These are phyloP conservation scores for Sylvia atricapilla DNA, from an alignment of 2,113 vertebrate genomes.

Conservation along the genomic window DNA sequence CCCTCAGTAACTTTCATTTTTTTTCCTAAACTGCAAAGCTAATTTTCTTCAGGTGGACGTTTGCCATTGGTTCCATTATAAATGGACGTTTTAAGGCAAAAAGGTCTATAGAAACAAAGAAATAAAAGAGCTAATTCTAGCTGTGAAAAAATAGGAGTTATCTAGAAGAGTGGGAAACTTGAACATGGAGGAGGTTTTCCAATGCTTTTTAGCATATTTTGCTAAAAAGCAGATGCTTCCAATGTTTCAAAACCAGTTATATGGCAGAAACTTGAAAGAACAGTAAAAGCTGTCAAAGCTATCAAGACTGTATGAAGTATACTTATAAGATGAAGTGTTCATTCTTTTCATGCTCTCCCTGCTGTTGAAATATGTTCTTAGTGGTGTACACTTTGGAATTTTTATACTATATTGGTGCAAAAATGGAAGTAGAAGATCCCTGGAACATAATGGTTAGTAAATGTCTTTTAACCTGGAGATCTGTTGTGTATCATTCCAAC, in stretches of 20 bases:
- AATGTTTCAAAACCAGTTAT: neutral
- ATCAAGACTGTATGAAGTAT: neutral
- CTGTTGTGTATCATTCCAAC: neutral
- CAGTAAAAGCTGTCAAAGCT: neutral
- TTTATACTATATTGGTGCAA: neutral
- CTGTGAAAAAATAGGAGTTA: neutral
- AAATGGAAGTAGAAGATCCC: neutral
- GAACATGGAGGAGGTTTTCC: neutral
- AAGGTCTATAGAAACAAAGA: neutral
- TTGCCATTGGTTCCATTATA: neutral
- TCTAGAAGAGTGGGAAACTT: neutral
- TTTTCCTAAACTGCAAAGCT: neutral
- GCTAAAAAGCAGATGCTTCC: conserved; percentile 17
- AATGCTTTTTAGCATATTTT: conserved; percentile 2
- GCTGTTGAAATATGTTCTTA: neutral
- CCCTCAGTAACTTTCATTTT: neutral
- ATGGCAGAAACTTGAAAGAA: conserved; percentile 16
- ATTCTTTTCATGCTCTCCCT: neutral
- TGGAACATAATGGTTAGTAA: neutral
- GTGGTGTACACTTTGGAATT: neutral
- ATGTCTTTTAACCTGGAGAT: neutral
- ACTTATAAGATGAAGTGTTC: neutral
- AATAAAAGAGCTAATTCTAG: neutral
- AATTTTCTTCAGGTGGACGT: neutral
- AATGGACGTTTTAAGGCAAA: neutral